phyloP scores from a whole-genome alignment of 2,113 vertebrate genomes.

The Australoheros scitulus region DNA sequence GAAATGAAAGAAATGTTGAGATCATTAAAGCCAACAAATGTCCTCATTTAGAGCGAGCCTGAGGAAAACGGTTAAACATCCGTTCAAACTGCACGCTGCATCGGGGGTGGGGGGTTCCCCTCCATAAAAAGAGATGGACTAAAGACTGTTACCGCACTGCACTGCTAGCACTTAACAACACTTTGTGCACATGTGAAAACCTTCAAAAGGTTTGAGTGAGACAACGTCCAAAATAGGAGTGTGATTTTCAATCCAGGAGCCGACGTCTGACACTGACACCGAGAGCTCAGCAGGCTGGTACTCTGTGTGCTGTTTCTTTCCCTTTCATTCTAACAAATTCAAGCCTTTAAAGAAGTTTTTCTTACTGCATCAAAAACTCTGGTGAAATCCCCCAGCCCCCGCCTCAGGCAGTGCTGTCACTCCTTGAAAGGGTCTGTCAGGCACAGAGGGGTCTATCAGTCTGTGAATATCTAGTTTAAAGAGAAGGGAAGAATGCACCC shows the following conservation, averaged over 20 bases:
- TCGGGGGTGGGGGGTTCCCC: not conserved
- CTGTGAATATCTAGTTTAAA: constrained; percentile 67
- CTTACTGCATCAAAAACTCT: constrained; percentile 33
- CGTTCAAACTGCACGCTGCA: constrained; percentile 16
- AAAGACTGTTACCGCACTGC: constrained; percentile 30
- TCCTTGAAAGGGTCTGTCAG: constrained; percentile 52
- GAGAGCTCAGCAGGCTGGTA: not conserved
- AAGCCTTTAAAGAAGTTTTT: not conserved
- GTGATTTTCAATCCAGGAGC: constrained; percentile 56
- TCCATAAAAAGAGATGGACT: constrained; percentile 38
- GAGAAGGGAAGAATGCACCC: constrained; percentile 55
- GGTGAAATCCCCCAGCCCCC: constrained; percentile 58
- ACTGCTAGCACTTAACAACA: constrained; percentile 63
- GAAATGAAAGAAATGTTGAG: not conserved
- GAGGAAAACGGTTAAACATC: constrained; percentile 7
- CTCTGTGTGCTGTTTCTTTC: not conserved
- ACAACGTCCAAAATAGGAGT: constrained; percentile 54
- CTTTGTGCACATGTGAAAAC: constrained; percentile 49
- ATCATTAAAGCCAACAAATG: not conserved
- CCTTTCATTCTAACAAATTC: not conserved
- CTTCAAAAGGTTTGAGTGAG: constrained; percentile 52
- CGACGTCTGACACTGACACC: constrained; percentile 1
- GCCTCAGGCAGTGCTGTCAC: constrained; percentile 54
- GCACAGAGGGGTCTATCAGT: constrained; percentile 62
- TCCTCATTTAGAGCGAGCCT: not conserved